Percentiles rank a stretch among this genome's conserved stretches.
Evolutionary conservation across 2,113 vertebrate genomes (phyloP).

Genomic region (Hippolais icterina): DNA sequence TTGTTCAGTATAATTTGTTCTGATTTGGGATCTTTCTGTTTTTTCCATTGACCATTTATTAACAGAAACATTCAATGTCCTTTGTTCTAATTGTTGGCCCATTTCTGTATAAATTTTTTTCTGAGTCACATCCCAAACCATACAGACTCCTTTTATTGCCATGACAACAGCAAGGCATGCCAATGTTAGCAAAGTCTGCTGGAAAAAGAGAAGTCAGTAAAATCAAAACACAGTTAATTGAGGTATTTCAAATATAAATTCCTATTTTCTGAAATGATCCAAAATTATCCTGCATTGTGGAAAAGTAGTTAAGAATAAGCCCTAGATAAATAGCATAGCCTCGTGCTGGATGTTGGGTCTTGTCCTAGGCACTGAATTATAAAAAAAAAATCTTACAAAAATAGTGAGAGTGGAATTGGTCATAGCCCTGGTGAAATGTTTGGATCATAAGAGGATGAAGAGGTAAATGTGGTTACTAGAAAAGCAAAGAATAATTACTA

Average conservation of each 20-base stretch:
- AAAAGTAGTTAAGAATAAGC: background rate
- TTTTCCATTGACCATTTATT: background rate
- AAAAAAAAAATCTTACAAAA: background rate
- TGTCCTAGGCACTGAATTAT: background rate
- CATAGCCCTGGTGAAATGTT: background rate
- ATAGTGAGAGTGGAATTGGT: background rate
- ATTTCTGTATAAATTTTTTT: constrained; percentile 10
- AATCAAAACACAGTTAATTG: constrained; percentile 5
- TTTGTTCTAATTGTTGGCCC: background rate
- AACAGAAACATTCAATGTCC: background rate
- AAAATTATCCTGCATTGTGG: background rate
- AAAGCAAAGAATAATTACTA: background rate
- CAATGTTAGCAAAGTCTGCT: background rate
- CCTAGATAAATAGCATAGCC: background rate
- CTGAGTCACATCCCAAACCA: background rate
- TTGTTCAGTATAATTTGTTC: background rate
- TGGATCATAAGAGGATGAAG: background rate
- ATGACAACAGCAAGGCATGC: constrained; percentile 44
- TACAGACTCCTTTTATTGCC: constrained; percentile 36
- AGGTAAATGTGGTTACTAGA: background rate
- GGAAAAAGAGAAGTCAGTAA: background rate
- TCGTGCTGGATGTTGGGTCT: background rate
- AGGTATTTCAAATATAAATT: background rate
- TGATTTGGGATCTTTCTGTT: background rate
- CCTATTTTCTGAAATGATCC: background rate